Evolutionary conservation across 2,797 vertebrate genomes (phyloP).

Genomic region (Emys orbicularis): DNA sequence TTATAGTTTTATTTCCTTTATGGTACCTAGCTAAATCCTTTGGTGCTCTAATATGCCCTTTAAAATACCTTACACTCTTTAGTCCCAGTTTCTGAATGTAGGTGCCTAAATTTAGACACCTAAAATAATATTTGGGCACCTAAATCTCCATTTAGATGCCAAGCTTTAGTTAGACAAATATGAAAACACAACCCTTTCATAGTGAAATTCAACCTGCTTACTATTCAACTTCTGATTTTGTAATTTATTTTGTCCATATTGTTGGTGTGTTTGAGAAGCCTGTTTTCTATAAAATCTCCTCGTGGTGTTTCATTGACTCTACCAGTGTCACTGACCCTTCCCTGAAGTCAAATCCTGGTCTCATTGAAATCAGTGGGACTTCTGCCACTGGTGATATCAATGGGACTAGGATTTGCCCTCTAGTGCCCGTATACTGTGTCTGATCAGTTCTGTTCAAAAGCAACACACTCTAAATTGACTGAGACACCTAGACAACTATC

Average conservation of each 20-base stretch:
- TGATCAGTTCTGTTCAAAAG: not conserved
- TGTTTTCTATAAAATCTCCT: not conserved
- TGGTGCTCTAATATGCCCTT: not conserved
- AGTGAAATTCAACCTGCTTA: not conserved
- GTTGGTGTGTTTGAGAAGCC: not conserved
- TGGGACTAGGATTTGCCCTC: not conserved
- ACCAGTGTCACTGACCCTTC: not conserved
- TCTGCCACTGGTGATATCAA: not conserved
- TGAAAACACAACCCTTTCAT: accelerated
- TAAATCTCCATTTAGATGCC: not conserved
- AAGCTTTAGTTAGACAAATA: not conserved
- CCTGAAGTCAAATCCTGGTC: not conserved
- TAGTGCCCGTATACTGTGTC: not conserved
- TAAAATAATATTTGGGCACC: not conserved
- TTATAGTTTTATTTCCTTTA: too few relatives aligned
- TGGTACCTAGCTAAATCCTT: not conserved
- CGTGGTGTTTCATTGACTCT: not conserved
- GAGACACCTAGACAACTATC: not conserved
- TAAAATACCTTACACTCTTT: not conserved
- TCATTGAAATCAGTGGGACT: not conserved
- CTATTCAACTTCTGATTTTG: not conserved
- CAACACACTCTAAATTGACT: not conserved
- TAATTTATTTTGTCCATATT: not conserved
- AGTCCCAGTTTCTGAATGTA: not conserved
- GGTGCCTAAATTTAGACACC: not conserved